These are phyloP conservation scores for Neria commutata DNA, from an alignment of 2,888 invertebrate genomes.

Conservation along the genomic window DNA sequence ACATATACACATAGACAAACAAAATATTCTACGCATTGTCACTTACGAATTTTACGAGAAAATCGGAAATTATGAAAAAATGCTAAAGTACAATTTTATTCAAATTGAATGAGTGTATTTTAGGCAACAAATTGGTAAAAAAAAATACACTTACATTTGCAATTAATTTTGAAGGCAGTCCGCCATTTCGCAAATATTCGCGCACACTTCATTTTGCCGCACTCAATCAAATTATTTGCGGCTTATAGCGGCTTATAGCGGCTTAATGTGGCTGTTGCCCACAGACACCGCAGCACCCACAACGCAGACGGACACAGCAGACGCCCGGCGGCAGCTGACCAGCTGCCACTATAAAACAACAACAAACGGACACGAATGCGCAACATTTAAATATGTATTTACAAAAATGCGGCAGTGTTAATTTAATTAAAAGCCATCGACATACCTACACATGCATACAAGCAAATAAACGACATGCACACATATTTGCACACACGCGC, in stretches of 20 bases:
- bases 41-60: neutral
- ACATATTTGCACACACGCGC: neutral
- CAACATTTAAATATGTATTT: conserved; percentile 36
- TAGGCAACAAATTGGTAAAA: neutral
- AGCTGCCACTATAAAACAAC: too few relatives aligned
- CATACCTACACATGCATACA: neutral
- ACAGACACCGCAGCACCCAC: neutral
- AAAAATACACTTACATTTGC: neutral
- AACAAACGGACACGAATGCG: conserved; percentile 33
- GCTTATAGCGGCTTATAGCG: neutral
- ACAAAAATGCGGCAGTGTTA: conserved; percentile 37
- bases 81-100: neutral
- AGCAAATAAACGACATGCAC: neutral
- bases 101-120: neutral
- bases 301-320: neutral
- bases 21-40: conserved; percentile 2
- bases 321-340: too few relatives aligned
- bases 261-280: neutral
- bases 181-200: too few relatives aligned
- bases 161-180: too few relatives aligned
- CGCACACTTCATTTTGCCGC: conserved; percentile 23
- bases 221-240: conserved; percentile 14
- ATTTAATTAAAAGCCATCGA: conserved; percentile 33
- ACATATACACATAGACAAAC: neutral
- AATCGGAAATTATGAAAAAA: neutral